Conservation (phyloP, 2,888 invertebrate genomes). For the Pteria penguin region DNA sequence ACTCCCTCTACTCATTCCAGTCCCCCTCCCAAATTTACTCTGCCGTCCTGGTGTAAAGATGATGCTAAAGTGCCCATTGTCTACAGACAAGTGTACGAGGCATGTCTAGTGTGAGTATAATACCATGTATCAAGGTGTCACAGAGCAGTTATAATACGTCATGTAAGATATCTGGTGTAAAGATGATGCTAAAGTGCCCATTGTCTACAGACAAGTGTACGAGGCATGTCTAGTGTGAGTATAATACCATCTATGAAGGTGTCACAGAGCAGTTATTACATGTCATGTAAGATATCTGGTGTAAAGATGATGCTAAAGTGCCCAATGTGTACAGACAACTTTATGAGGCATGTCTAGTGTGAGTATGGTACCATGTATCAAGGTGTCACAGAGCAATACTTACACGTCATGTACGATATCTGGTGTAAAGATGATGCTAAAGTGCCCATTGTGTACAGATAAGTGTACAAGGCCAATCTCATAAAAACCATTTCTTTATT, state of each 20-base stretch:
- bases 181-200: too few relatives aligned
- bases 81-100: conserved; percentile 75
- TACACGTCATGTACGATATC: too few relatives aligned
- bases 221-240: too few relatives aligned
- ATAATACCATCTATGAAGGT: too few relatives aligned
- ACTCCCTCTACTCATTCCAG: not conserved
- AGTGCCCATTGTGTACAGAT: conserved; percentile 75
- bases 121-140: too few relatives aligned
- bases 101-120: conserved; percentile 68
- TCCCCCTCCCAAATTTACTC: conserved; percentile 23
- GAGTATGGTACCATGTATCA: too few relatives aligned
- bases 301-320: conserved; percentile 62
- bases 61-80: conserved; percentile 71
- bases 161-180: too few relatives aligned
- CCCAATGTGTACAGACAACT: conserved; percentile 77
- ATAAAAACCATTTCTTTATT: too few relatives aligned
- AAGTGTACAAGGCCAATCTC: conserved; percentile 76
- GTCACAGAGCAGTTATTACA: too few relatives aligned
- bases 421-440: conserved; percentile 68
- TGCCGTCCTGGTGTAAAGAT: conserved; percentile 69
- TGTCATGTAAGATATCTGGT: too few relatives aligned
- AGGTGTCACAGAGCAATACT: not conserved
- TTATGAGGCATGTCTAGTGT: conserved; percentile 71
- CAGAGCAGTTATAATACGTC: not conserved
- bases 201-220: too few relatives aligned